A percentile compares a stretch with the other conserved stretches of the same genome.
phyloP scores from a whole-genome alignment of 2,113 vertebrate species.

The Malurus cyaneus region DNA sequence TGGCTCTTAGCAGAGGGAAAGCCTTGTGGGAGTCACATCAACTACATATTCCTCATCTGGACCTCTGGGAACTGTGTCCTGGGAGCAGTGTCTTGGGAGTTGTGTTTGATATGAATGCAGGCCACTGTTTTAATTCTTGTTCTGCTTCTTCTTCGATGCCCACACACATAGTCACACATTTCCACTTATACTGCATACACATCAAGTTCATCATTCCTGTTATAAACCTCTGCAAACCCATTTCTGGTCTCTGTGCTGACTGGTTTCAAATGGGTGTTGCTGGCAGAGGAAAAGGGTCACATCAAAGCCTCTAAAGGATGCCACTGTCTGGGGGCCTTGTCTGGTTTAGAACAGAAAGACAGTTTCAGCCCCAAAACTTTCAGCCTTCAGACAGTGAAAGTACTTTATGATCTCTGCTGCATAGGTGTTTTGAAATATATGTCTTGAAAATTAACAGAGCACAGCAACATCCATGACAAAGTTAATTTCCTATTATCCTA shows the following conservation, averaged over 20 bases:
- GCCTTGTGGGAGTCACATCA: neutral
- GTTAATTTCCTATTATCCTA: neutral
- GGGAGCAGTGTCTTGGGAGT: neutral
- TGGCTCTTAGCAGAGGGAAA: neutral
- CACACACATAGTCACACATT: neutral
- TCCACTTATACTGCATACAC: neutral
- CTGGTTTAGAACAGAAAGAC: neutral
- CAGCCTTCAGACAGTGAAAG: neutral
- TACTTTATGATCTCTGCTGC: neutral
- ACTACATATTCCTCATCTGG: neutral
- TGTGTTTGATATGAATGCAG: neutral
- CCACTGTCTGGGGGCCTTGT: neutral
- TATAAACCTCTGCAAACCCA: neutral
- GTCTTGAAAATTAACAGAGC: neutral
- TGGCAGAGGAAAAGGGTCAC: neutral
- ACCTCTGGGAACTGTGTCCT: neutral
- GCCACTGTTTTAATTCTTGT: neutral
- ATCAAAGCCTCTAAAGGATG: neutral
- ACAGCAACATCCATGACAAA: neutral
- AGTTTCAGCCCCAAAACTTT: neutral
- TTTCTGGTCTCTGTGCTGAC: neutral
- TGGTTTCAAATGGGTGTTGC: rapidly evolving
- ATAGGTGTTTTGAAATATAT: neutral
- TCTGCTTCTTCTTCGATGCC: neutral
- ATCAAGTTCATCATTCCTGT: neutral